Conservation (phyloP, 2,113 vertebrate genomes). For the Scopus umbretta region DNA sequence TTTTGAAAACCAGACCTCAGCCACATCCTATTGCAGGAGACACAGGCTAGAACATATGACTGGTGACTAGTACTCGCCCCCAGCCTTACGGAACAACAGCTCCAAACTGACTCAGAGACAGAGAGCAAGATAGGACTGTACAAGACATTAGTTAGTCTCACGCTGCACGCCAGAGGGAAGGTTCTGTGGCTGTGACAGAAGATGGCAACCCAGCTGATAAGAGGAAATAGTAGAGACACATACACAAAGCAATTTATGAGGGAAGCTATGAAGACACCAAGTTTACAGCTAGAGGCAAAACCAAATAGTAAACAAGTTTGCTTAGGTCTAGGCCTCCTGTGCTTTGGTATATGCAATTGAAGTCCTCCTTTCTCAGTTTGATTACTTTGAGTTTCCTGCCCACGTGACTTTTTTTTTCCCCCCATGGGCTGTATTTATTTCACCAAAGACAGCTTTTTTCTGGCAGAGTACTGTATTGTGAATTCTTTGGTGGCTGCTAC, state of each 20-base stretch:
- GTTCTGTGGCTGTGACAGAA: background rate
- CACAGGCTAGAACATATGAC: background rate
- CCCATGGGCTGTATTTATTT: background rate
- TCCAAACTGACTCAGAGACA: background rate
- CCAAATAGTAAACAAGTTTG: background rate
- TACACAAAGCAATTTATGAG: background rate
- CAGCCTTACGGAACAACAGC: background rate
- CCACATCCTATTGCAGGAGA: background rate
- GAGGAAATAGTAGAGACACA: background rate
- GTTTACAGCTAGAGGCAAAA: background rate
- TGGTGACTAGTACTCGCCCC: background rate
- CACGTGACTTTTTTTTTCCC: background rate
- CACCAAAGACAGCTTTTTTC: background rate
- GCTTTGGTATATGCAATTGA: background rate
- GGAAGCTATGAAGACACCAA: background rate
- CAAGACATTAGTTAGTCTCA: background rate
- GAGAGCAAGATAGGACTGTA: background rate
- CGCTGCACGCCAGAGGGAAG: rapidly evolving
- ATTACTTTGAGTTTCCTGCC: background rate
- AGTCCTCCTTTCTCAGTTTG: background rate
- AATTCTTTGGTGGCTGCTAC: background rate
- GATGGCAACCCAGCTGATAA: background rate
- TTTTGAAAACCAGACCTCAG: background rate
- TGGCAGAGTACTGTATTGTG: background rate
- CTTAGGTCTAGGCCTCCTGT: background rate